Evolutionary conservation across 2,888 invertebrate genomes (phyloP), one percentile per base, ranked within the genome.

Genomic region (Leptodirus hochenwartii): DNA sequence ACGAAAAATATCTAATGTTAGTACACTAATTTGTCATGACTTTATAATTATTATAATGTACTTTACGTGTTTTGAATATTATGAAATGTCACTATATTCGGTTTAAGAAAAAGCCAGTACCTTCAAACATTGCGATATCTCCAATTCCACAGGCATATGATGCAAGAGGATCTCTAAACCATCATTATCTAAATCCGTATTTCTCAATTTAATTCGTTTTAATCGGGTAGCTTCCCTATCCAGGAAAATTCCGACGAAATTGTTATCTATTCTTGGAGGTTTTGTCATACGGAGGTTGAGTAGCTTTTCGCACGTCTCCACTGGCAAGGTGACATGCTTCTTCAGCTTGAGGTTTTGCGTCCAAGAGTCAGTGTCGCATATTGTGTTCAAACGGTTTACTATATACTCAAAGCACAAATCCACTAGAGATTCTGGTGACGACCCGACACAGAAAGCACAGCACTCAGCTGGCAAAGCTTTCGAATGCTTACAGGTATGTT

Each of bases 71-170:
- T n/a, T n/a, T n/a, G n/a, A n/a, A n/a, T n/a, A n/a, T n/a, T n/a
- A n/a, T n/a, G n/a, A n/a, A n/a, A n/a, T n/a, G n/a, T n/a, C n/a
- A n/a, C n/a, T n/a, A n/a, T n/a, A n/a, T n/a, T n/a, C n/a, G n/a
- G n/a, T 20, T 20, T 8, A 20, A 8, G 20, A 8, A n/a, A 20
- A n/a, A 23, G 64, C 59, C 1, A 74, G 69, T 25, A 87, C 55
- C 37, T 66, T 63, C 37, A 66, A 62, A 50, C 84, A 84, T 43
- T 80, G 72, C 32, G 70, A 66, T 37, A 90, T 59, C 40, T 82
- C 78, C 27, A 91, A 55, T 37, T 77, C 75, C 9, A 63, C 56
- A 22, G 84, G 63, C 38, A 72, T 69, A 53, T 88, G 88, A 28
- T 64, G 64, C 51, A 80, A 58, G 10, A 90, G 55, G 29, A 67